Base-by-base conservation (phyloP, 2,113 vertebrate species). In the Python bivittatus region DNA sequence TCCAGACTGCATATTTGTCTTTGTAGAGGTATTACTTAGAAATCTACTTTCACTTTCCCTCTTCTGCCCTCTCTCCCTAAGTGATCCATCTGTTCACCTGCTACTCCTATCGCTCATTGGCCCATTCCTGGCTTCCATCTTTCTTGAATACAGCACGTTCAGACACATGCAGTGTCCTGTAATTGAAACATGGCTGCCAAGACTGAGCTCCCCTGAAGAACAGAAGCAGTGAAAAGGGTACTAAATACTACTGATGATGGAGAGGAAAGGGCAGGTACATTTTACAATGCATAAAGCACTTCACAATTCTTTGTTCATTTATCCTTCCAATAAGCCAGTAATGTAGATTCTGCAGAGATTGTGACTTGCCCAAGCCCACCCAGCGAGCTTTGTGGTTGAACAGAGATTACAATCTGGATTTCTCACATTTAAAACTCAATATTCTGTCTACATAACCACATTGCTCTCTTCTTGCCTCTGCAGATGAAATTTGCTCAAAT, bases 361-460 rank as follows among this genome's bases (percentile, higher is more conserved):
- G 42, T 61, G 42, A 85, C 42, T 61, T 85, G 83, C 27, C 27
- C 57, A 85, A 52, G 57, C 84, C 84, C 84, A 86, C 90, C 90
- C 58, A 91, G 57, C 4, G 42, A 86, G 84, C 13, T 60, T 29
- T 61, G 84, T 86, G 57, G 57, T 64, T 91, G 57, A 33, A 79
- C 38, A 79, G 38, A 53, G 56, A 90, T 84, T 58, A 12, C 72
- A 90, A 44, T 58, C 89, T 84, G 9, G 89, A 23, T 91, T 91
- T 91, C 56, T 85, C 38, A 91, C 56, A 48, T 84, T n/a, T 48
- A 85, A 91, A 85, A 61, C 22, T 52, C 29, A 86, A 38, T 91
- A 91, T 91, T 38, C 44, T 64, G 52, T 48, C 83, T 86, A 17
- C 58, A n/a, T n/a, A 58, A 91, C 56, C 56, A 60, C 90, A 85